phyloP scores from a whole-genome alignment of 2,888 invertebrate genomes.

The Dione juno region DNA sequence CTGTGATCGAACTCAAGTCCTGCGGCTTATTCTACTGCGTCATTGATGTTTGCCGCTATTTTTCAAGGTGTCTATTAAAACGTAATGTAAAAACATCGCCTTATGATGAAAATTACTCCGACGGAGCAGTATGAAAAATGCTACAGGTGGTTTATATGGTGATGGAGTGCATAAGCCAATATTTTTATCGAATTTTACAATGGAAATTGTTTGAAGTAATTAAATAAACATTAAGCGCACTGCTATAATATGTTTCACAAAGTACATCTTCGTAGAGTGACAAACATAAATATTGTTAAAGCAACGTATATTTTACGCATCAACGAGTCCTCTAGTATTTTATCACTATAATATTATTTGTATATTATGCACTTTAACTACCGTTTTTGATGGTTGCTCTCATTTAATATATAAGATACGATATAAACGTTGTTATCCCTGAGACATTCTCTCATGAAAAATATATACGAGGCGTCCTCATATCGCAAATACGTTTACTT shows the following conservation, averaged over 20 bases:
- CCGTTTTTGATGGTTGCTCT: constrained; percentile 9
- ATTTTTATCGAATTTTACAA: too few species aligned
- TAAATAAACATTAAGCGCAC: neutral
- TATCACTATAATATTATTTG: neutral
- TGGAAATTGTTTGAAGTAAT: neutral
- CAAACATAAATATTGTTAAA: neutral
- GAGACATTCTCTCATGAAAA: constrained; percentile 63
- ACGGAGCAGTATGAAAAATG: too few species aligned
- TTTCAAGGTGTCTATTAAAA: too few species aligned
- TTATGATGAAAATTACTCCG: too few species aligned
- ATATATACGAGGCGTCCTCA: constrained; percentile 48
- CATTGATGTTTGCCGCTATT: too few species aligned
- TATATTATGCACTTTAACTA: neutral
- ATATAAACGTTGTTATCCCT: constrained; percentile 53
- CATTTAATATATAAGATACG: constrained; percentile 16
- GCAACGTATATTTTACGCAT: neutral
- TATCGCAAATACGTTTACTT: constrained; percentile 18
- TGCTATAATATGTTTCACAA: neutral
- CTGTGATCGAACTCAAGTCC: too few species aligned
- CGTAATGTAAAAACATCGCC: too few species aligned
- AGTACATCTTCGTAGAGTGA: neutral
- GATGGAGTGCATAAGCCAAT: too few species aligned
- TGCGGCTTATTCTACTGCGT: too few species aligned
- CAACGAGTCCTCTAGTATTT: neutral
- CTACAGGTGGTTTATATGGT: too few species aligned